Conservation (phyloP, 2,888 invertebrate species). For the Lottia scabra region DNA sequence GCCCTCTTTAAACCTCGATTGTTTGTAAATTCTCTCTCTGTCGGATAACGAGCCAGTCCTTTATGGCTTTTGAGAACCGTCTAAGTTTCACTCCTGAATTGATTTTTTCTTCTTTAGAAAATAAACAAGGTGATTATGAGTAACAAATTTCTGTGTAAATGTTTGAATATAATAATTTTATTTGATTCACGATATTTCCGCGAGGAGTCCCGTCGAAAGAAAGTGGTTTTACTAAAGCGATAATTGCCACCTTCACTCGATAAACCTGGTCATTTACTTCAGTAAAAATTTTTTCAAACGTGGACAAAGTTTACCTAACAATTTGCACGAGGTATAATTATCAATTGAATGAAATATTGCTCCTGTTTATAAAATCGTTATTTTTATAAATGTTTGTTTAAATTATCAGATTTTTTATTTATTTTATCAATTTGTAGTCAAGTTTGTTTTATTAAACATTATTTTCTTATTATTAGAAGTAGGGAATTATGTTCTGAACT, state of each 20-base stretch:
- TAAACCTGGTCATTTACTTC: no score
- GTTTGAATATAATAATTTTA: neutral
- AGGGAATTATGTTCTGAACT: no score
- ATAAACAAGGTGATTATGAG: neutral
- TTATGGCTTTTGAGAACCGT: constrained; percentile 3
- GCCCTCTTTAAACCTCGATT: constrained; percentile 16
- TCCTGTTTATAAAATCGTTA: no score
- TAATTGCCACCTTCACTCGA: no score
- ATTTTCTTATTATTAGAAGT: no score
- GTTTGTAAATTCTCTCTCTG: constrained; percentile 23
- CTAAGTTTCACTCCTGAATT: constrained; percentile 9
- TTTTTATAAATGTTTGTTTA: no score
- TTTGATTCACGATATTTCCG: neutral
- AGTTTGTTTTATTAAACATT: no score
- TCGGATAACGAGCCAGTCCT: neutral
- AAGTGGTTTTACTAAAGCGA: no score
- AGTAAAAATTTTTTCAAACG: no score
- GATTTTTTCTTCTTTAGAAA: constrained; percentile 3
- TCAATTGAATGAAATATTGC: neutral
- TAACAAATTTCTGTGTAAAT: constrained; percentile 5
- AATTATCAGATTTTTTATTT: no score
- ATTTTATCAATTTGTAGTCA: no score
- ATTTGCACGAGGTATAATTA: neutral
- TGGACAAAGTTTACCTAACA: neutral
- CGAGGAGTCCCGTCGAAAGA: no score